Evolutionary conservation across 2,113 vertebrate species (phyloP), one percentile per base, ranked within the genome.

Genomic region (Takifugu flavidus): DNA sequence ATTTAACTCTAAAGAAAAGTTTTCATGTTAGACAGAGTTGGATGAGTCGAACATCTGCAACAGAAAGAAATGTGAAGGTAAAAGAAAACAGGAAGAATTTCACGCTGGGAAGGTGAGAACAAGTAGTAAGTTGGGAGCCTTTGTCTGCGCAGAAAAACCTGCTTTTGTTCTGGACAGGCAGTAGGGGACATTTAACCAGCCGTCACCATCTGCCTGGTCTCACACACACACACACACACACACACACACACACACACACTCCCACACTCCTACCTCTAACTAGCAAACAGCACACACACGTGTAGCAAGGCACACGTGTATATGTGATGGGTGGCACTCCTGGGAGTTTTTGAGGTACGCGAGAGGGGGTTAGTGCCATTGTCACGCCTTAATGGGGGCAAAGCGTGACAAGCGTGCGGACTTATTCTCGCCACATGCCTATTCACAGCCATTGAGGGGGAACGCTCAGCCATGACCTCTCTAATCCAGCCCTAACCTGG

Each of bases 401-500:
- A 82, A 80, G 84, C 75, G 72, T 84, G 86, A 86, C 92, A 87
- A 89, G 78, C 83, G 72, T 75, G 77, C 82, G 90, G 90, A 90
- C 93, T 93, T 89, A 91, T 91, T 91, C 90, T 90, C 83, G 90
- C 88, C 93, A 92, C 92, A 91, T 89, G 92, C 85, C 91, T 87
- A 91, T 93, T 86, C 66, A 88, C 82, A 72, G 50, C 71, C 81
- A 77, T 88, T 89, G 88, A 92, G 81, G 87, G 90, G 88, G 90
- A 90, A 91, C 89, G 89, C 88, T 90, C 74, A 75, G 80, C 65
- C 66, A 69, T 85, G 93, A 92, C 90, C 92, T 88, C 78, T 56
- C 73, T 62, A 62, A 62, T 68, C 79, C 42, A 25, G 63, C 64
- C 64, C 45, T 27, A 58, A 11, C 61, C 47, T 13, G 20, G 60